Base-by-base conservation (phyloP, 53 echinoderm and acorn worm genomes). In the Temnopleurus reevesii region DNA sequence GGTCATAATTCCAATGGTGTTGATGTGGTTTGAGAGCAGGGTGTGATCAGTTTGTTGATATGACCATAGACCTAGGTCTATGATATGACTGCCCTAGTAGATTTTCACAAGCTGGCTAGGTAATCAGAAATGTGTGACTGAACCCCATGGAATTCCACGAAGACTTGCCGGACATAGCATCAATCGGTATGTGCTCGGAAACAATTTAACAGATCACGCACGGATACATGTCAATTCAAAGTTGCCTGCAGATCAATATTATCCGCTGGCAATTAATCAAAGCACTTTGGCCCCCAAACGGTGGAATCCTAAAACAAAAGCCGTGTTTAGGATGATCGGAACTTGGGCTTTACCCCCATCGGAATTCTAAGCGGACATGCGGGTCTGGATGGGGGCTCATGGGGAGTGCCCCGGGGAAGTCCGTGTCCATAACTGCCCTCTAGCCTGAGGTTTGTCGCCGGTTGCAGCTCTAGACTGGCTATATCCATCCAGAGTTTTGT, bases 361-460 rank as follows among this genome's bases (percentile, higher is more conserved):
- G 17, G 31, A 51, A 28, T 80, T 47, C 47, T 15, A 46, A 26
- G 46, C 51, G 80, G 80, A 80, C 51, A 51, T 41, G 2, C 46
- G 51, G 27, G 46, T 49, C 71, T 71, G 41, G 71, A 79, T 8
- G 23, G 49, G 77, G 80, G 80, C 46, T 12, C 51, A 38, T 1
- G 46, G 80, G 51, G 30, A 46, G 47, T 17, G 80, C 80, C 27
- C 4, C 8, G 30, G 80, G 80, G 80, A 51, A 49, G 80, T 80
- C 80, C 80, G 29, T 49, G 46, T 80, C 80, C 47, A 49, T 80
- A 51, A 80, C 47, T 80, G 51, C 46, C 51, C 80, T 51, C 51
- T 8, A 28, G 80, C 80, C 80, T 80, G 47, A 12, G 80, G 31
- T 46, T 29, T 49, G 80, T 80, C 80, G 80, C 80, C 80, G 80